These are phyloP conservation scores for Drosophila putrida DNA, from an alignment of 2,888 invertebrate species.

Conservation along the genomic window DNA sequence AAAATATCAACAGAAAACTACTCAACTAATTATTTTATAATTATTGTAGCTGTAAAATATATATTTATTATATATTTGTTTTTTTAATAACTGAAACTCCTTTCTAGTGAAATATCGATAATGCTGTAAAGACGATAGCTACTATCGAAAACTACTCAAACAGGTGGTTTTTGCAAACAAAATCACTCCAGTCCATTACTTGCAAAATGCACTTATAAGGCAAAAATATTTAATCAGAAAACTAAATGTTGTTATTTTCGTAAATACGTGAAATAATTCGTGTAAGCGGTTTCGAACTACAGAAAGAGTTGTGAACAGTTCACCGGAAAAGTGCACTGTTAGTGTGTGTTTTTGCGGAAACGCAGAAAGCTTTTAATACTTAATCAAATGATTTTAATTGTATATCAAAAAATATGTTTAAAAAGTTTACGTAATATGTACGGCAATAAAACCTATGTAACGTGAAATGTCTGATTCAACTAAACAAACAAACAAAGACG, in stretches of 20 bases:
- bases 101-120: slow-evolving; percentile 4
- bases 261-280: slow-evolving; percentile 2
- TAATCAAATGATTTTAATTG: slow-evolving; percentile 42
- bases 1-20: neutral
- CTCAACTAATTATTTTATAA: neutral
- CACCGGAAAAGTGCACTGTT: slow-evolving; percentile 12
- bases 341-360: slow-evolving; percentile 24
- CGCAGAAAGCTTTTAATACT: slow-evolving; percentile 35
- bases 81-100: neutral
- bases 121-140: neutral
- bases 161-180: slow-evolving; percentile 45
- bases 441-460: slow-evolving; percentile 32
- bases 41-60: neutral
- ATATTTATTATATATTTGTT: too few relatives aligned
- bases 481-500: slow-evolving; percentile 15
- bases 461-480: slow-evolving; percentile 35
- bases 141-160: slow-evolving; percentile 30
- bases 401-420: slow-evolving; percentile 15
- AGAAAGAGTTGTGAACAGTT: slow-evolving; percentile 1
- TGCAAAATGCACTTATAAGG: slow-evolving; percentile 25
- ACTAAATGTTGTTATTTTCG: neutral
- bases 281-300: neutral
- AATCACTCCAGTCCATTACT: slow-evolving; percentile 28
- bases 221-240: slow-evolving; percentile 9
- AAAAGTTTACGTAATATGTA: slow-evolving; percentile 33